Percentiles rank a stretch among this genome's conserved stretches.
Conservation (phyloP, 2,113 vertebrate species). For the Rousettus leschenaultii region DNA sequence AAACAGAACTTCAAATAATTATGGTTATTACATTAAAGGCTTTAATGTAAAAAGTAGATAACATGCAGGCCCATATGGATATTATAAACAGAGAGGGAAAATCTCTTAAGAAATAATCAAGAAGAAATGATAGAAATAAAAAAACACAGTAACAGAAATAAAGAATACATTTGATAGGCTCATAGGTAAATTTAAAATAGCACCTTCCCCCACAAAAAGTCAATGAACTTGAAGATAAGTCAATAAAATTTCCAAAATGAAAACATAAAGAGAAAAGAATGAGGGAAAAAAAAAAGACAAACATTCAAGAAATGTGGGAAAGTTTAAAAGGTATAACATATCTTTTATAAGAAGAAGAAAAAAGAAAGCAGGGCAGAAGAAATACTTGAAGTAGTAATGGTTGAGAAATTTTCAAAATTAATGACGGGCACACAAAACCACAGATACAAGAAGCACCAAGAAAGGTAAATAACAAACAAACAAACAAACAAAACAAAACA, state of each 20-base stretch:
- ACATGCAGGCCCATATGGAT: background rate
- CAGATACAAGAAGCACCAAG: background rate
- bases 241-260: background rate
- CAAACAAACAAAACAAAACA: too few species aligned
- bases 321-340: background rate
- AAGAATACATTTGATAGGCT: background rate
- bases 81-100: background rate
- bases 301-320: background rate
- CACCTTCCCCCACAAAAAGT: accelerated
- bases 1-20: background rate
- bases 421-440: background rate
- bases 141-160: background rate
- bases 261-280: background rate
- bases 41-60: background rate
- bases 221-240: background rate
- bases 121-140: background rate
- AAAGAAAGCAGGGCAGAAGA: background rate
- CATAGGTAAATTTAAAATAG: background rate
- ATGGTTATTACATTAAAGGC: background rate
- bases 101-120: background rate
- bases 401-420: background rate
- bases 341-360: background rate
- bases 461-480: background rate
- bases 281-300: background rate
- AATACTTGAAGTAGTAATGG: background rate